Base-by-base conservation (phyloP, 2,113 vertebrate species). In the Saccopteryx leptura region DNA sequence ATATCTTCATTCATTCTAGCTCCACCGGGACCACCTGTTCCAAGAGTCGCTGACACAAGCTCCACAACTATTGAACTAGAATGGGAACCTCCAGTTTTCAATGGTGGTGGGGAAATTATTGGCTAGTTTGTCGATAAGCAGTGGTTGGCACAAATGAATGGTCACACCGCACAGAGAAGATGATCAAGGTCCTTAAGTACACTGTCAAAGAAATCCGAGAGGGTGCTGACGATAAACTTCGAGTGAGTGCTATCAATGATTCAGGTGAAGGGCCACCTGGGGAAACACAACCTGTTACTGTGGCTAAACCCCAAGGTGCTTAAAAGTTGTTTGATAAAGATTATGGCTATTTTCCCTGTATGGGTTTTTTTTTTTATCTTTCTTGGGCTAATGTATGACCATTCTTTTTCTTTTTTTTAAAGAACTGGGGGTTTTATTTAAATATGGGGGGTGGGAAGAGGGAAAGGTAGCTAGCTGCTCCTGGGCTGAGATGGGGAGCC, bases 71-170 rank as follows among this genome's bases (percentile, higher is more conserved):
- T 99, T 50, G 99, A 99, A 7, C 95, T 99, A 48, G 99, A 99
- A 79, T 99, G 99, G 99, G 98, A 99, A 39, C 99, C 99, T 58
- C 99, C 99, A 15, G 97, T 98, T 12, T 99, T 99, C 97, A 99
- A 99, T 28, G 99, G 99, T 26, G 99, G 99, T 95, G 99, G 99
- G 79, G 99, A 99, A 82, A 99, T 99, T 96, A 97, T 98, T 56
- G 99, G 99, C 78, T 99, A 99, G 97, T 99, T 99, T 26, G 98
- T 99, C 11, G 99, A 99, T 98, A 99, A 99, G 97, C 99, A 99
- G 61, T 99, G 93, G 96, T 98, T 15, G 99, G 99, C 88, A 98
- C 99, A 91, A 99, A 99, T 24, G 98, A 99, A 33, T 99, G 99
- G 99, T 99, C 98, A 71, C 99, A 99, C 75, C 99, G 99, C 97